Evolutionary conservation across 2,797 vertebrate species (phyloP).

Genomic region (Rhinatrema bivittatum): DNA sequence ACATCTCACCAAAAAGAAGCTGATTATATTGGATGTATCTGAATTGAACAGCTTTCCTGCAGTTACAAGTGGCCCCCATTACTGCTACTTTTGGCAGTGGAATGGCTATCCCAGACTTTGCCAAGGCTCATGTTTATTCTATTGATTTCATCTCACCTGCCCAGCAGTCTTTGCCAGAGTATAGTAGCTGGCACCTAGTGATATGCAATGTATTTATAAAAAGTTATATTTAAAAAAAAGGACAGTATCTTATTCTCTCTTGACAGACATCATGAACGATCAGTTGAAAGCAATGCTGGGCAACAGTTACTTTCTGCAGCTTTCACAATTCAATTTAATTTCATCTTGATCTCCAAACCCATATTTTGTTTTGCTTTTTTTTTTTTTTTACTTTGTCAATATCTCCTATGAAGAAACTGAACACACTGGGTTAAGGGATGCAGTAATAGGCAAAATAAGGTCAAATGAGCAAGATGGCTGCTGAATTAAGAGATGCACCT

Average conservation of each 20-base stretch:
- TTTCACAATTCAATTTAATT: too few species aligned
- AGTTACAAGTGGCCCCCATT: slow-evolving; percentile 13
- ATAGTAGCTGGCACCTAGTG: background rate
- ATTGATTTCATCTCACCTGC: slow-evolving; percentile 6
- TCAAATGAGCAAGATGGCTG: slow-evolving; percentile 12
- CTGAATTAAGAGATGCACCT: slow-evolving; percentile 11
- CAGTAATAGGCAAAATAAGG: slow-evolving; percentile 10
- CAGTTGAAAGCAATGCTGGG: too few species aligned
- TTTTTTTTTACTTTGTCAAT: slow-evolving; percentile 8
- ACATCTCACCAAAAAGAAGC: slow-evolving; percentile 5
- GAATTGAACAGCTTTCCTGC: slow-evolving; percentile 15
- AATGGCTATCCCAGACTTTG: background rate
- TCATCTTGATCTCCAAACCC: too few species aligned
- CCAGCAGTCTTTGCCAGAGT: background rate
- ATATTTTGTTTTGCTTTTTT: too few species aligned
- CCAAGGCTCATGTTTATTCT: slow-evolving; percentile 13
- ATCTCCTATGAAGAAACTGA: background rate
- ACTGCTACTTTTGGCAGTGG: slow-evolving; percentile 3
- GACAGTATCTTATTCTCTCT: too few species aligned
- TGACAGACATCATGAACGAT: too few species aligned
- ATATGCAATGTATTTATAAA: too few species aligned
- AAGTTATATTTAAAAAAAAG: too few species aligned
- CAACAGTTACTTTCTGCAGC: too few species aligned
- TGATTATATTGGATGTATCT: slow-evolving; percentile 5
- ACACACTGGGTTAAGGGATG: slow-evolving; percentile 10